Conservation (phyloP, 1,140 invertebrate species). For the Lasioglossum albipes region DNA sequence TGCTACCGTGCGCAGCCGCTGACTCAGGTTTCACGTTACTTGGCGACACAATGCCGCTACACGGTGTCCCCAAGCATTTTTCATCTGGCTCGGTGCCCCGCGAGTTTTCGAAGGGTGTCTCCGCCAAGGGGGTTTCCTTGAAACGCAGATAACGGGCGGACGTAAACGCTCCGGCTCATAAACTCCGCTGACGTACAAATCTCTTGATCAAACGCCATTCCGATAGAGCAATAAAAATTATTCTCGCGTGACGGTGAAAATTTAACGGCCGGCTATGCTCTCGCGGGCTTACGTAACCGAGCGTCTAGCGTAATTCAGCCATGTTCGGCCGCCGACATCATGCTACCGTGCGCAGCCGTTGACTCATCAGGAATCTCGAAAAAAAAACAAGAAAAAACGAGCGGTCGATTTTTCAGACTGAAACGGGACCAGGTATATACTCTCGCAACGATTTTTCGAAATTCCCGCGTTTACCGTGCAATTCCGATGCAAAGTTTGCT, state of each 20-base stretch:
- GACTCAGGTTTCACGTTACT: conserved; percentile 48
- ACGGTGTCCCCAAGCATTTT: conserved; percentile 50
- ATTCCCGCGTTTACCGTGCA: not conserved
- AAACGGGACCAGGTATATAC: not conserved
- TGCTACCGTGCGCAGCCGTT: not conserved
- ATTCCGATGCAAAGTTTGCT: not conserved
- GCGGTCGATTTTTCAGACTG: not conserved
- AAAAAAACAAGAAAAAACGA: not conserved
- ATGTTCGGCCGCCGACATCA: not conserved
- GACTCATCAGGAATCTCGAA: not conserved
- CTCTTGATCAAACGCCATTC: not conserved
- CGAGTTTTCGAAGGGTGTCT: not conserved
- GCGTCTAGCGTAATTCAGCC: conserved; percentile 1
- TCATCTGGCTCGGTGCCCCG: conserved; percentile 35
- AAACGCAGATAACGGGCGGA: conserved; percentile 3
- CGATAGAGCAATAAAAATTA: conserved; percentile 29
- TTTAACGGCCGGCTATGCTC: not conserved
- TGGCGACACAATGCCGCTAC: conserved; percentile 58
- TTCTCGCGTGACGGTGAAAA: conserved; percentile 1
- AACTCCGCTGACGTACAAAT: not conserved
- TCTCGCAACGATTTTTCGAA: not conserved
- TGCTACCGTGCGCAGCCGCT: not conserved
- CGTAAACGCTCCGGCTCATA: conserved; percentile 23
- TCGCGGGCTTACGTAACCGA: not conserved
- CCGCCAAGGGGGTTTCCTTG: not conserved